Conservation (phyloP, 2,113 vertebrate genomes). For the Terrapene triunguis region DNA sequence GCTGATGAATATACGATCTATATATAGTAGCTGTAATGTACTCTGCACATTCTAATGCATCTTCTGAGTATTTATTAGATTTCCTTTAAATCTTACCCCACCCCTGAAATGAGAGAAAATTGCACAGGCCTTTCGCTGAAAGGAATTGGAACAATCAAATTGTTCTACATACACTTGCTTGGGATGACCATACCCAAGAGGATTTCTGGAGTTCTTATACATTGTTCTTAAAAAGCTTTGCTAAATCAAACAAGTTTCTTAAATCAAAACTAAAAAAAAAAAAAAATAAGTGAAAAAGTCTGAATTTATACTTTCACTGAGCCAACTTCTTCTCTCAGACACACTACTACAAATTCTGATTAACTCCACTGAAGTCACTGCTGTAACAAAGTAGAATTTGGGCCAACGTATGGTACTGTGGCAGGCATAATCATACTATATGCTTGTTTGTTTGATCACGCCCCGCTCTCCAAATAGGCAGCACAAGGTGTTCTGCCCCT, state of each 20-base stretch:
- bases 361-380: neutral
- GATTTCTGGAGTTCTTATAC: neutral
- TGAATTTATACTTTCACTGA: neutral
- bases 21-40: neutral
- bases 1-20: neutral
- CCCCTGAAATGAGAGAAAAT: neutral
- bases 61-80: neutral
- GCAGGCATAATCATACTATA: neutral
- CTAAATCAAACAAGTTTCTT: neutral
- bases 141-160: neutral
- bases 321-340: neutral
- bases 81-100: neutral
- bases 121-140: neutral
- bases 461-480: neutral
- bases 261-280: neutral
- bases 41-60: neutral
- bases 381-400: neutral
- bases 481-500: neutral
- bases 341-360: neutral
- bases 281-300: neutral
- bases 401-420: neutral
- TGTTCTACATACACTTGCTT: neutral
- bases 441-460: neutral
- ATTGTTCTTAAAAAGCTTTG: neutral
- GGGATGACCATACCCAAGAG: neutral